Conservation (phyloP, 2,888 invertebrate genomes). For the Zeuzera pyrina region DNA sequence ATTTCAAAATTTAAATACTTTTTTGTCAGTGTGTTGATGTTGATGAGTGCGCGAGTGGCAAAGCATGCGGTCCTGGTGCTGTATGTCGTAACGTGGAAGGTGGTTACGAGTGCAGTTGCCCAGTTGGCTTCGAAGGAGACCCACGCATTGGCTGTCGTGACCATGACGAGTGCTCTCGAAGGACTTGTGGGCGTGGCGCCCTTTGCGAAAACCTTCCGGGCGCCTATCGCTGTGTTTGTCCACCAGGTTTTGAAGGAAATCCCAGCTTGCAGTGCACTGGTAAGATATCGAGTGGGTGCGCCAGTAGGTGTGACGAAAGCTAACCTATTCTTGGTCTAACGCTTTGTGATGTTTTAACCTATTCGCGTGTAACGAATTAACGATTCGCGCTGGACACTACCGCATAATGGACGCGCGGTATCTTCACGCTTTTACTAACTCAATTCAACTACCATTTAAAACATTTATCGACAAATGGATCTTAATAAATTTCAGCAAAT, state of each 20-base stretch:
- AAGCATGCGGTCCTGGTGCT: slow-evolving; percentile 85
- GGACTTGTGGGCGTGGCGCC: slow-evolving; percentile 85
- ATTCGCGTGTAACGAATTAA: slow-evolving; percentile 33
- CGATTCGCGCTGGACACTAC: slow-evolving; percentile 64
- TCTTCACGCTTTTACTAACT: slow-evolving; percentile 67
- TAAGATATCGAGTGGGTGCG: slow-evolving; percentile 47
- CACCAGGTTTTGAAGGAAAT: slow-evolving; percentile 87
- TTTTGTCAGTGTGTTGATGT: slow-evolving; percentile 81
- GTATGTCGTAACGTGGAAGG: slow-evolving; percentile 86
- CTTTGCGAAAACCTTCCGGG: slow-evolving; percentile 86
- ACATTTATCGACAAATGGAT: not conserved
- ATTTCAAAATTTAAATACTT: slow-evolving; percentile 4
- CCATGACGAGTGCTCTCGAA: slow-evolving; percentile 81
- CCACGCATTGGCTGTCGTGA: slow-evolving; percentile 82
- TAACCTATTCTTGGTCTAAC: slow-evolving; percentile 49
- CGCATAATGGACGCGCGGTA: slow-evolving; percentile 49
- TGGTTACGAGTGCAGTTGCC: slow-evolving; percentile 88
- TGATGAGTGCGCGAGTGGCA: slow-evolving; percentile 83
- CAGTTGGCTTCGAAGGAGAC: slow-evolving; percentile 86
- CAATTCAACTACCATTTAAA: too few relatives aligned
- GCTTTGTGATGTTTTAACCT: slow-evolving; percentile 48
- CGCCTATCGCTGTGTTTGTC: slow-evolving; percentile 86
- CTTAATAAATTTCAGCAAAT: not conserved
- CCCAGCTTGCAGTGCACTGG: slow-evolving; percentile 83
- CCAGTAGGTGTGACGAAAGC: slow-evolving; percentile 33